Conservation (phyloP, 64 coral and sea anemone genomes). For the Montipora foliosa region DNA sequence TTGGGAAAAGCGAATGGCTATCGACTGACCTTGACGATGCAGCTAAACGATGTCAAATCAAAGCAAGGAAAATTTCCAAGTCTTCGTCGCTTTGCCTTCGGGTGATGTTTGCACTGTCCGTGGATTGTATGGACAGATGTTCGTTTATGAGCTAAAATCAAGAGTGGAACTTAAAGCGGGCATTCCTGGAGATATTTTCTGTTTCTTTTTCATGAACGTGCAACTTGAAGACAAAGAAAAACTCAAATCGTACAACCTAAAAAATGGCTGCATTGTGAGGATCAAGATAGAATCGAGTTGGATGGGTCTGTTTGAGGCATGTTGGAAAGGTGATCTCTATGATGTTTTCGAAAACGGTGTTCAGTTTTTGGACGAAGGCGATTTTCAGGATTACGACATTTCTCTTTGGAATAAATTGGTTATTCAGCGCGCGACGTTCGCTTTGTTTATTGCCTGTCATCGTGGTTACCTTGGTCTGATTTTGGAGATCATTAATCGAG, state of each 20-base stretch:
- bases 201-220: slow-evolving; percentile 93
- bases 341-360: slow-evolving; percentile 99
- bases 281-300: slow-evolving; percentile 83
- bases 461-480: slow-evolving; percentile 93
- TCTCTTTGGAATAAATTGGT: slow-evolving; percentile 92
- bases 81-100: slow-evolving; percentile 85
- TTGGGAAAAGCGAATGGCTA: background rate
- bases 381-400: slow-evolving; percentile 83
- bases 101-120: slow-evolving; percentile 84
- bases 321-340: slow-evolving; percentile 91
- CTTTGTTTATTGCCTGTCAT: slow-evolving; percentile 94
- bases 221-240: slow-evolving; percentile 59
- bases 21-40: background rate
- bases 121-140: slow-evolving; percentile 56
- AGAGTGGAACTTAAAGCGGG: slow-evolving; percentile 87
- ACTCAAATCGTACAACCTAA: slow-evolving; percentile 72
- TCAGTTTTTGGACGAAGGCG: slow-evolving; percentile 66
- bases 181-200: slow-evolving; percentile 87
- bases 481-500: slow-evolving; percentile 87
- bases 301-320: slow-evolving; percentile 83
- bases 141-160: slow-evolving; percentile 90
- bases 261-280: slow-evolving; percentile 88
- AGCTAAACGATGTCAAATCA: background rate
- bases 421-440: slow-evolving; percentile 85
- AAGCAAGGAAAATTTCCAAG: slow-evolving; percentile 49